Evolutionary conservation across 2,797 vertebrate genomes (phyloP).

Genomic region (Channa striata): DNA sequence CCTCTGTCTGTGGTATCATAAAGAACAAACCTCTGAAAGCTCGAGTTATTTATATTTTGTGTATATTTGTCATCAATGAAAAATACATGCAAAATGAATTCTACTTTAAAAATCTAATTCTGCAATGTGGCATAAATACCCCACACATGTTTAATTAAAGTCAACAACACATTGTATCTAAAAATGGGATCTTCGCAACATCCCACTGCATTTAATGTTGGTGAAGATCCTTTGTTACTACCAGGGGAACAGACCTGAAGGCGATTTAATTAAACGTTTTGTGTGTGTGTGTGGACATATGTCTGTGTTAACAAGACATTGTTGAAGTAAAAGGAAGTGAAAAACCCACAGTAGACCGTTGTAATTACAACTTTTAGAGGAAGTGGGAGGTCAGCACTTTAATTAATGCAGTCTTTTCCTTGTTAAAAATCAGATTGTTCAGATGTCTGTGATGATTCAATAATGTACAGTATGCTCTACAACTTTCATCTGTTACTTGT

Average conservation of each 20-base stretch:
- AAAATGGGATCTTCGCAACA: constrained; percentile 27
- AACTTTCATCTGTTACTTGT: not conserved
- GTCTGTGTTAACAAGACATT: constrained; percentile 18
- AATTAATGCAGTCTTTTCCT: constrained; percentile 47
- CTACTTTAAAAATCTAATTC: constrained; percentile 7
- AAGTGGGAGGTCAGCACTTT: constrained; percentile 59
- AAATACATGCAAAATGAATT: not conserved
- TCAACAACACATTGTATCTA: constrained; percentile 22
- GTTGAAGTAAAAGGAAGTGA: constrained; percentile 38
- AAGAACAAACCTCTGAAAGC: too few species aligned
- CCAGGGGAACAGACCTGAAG: constrained; percentile 51
- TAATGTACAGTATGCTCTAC: constrained; percentile 12
- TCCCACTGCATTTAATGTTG: constrained; percentile 41
- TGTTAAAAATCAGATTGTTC: constrained; percentile 55
- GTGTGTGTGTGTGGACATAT: constrained; percentile 13
- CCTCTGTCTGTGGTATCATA: not conserved
- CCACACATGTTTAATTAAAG: too few species aligned
- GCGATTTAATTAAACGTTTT: constrained; percentile 66
- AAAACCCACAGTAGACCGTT: constrained; percentile 40
- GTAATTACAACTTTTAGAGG: constrained; percentile 67
- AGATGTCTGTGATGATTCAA: constrained; percentile 44
- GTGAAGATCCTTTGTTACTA: constrained; percentile 16
- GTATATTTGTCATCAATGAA: not conserved
- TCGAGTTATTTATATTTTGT: constrained; percentile 12
- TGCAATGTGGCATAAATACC: constrained; percentile 17